Conservation (phyloP, 2,113 vertebrate genomes). For the Phoxinus phoxinus region DNA sequence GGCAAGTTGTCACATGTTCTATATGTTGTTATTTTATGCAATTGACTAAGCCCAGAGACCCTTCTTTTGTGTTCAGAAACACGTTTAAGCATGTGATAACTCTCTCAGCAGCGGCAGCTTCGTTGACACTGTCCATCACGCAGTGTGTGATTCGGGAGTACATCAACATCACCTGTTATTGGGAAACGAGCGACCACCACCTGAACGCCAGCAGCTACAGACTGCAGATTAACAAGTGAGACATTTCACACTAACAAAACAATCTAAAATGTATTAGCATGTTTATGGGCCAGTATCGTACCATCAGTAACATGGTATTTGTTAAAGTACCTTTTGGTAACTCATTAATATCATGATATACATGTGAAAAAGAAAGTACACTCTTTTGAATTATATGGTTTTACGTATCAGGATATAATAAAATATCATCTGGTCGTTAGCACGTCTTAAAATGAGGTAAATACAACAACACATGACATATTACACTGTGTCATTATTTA, state of each 20-base stretch:
- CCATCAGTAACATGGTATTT: background rate
- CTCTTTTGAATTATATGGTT: too few relatives aligned
- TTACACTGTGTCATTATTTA: too few relatives aligned
- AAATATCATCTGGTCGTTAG: too few relatives aligned
- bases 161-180: slow-evolving; percentile 68
- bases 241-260: background rate
- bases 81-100: background rate
- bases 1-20: too few relatives aligned
- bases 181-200: slow-evolving; percentile 53
- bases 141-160: slow-evolving; percentile 65
- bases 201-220: slow-evolving; percentile 54
- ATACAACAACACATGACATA: too few relatives aligned
- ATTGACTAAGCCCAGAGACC: background rate
- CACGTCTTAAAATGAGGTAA: too few relatives aligned
- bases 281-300: background rate
- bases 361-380: too few relatives aligned
- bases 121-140: slow-evolving; percentile 6
- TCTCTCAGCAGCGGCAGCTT: background rate
- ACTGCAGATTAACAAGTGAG: slow-evolving; percentile 63
- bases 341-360: too few relatives aligned
- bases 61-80: background rate
- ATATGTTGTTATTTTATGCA: background rate
- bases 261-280: background rate
- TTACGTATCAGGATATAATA: too few relatives aligned
- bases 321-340: too few relatives aligned